A percentile compares a stretch with the other conserved stretches of the same genome.
phyloP scores from a whole-genome alignment of 2,888 invertebrate species.

The Macaria liturata region DNA sequence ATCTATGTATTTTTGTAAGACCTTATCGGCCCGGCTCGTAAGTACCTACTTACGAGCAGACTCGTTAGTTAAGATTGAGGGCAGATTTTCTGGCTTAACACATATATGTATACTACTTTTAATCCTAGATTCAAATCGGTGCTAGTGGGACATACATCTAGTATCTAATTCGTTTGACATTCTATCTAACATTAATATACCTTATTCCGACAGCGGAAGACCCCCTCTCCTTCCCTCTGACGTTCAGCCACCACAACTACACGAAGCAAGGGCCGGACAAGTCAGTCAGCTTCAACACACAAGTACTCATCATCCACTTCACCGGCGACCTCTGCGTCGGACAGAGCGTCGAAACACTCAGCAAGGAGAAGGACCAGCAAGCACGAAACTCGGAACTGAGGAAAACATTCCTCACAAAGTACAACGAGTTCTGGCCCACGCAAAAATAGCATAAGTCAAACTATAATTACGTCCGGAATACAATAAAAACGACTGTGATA shows the following conservation, averaged over 20 bases:
- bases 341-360: slow-evolving; percentile 83
- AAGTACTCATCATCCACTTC: slow-evolving; percentile 85
- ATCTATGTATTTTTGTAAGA: too few species aligned
- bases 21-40: too few species aligned
- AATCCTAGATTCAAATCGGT: too few species aligned
- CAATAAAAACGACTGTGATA: too few species aligned
- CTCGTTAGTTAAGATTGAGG: too few species aligned
- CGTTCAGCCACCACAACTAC: slow-evolving; percentile 62
- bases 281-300: slow-evolving; percentile 77
- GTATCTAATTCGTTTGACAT: too few species aligned
- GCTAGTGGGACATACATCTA: too few species aligned
- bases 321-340: slow-evolving; percentile 81
- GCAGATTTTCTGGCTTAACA: too few species aligned
- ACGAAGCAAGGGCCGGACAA: slow-evolving; percentile 67
- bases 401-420: slow-evolving; percentile 78
- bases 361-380: slow-evolving; percentile 86
- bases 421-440: slow-evolving; percentile 76
- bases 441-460: slow-evolving; percentile 52
- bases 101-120: too few species aligned
- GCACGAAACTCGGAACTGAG: slow-evolving; percentile 85
- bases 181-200: too few species aligned
- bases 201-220: slow-evolving; percentile 66
- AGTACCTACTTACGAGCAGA: too few species aligned
- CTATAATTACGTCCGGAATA: too few species aligned
- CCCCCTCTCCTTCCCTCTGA: slow-evolving; percentile 57